Percentiles rank a stretch among this genome's conserved stretches.
Evolutionary conservation across 2,888 invertebrate genomes (phyloP).

Genomic region (Chymomyza procnemis): DNA sequence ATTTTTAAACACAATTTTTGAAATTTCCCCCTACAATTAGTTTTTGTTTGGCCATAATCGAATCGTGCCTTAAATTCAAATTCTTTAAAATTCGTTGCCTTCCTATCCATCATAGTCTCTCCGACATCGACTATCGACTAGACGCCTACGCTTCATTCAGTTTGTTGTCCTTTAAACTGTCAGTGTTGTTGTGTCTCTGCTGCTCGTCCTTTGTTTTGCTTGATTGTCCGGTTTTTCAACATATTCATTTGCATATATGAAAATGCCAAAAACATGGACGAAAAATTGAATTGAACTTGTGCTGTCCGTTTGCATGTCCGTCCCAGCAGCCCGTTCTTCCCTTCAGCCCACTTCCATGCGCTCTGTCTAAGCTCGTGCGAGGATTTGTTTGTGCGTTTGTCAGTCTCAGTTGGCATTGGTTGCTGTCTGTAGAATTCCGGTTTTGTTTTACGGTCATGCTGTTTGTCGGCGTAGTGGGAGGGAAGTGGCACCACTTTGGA

Average conservation of each 20-base stretch:
- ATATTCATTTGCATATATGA: constrained; percentile 69
- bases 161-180: not conserved
- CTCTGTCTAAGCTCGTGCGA: constrained; percentile 38
- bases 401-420: constrained; percentile 1
- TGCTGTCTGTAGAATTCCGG: constrained; percentile 30
- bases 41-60: not conserved
- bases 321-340: not conserved
- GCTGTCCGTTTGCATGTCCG: not conserved
- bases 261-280: constrained; percentile 69
- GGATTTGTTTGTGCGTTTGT: constrained; percentile 25
- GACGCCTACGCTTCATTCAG: not conserved
- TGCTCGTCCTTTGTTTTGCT: not conserved
- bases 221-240: constrained; percentile 59
- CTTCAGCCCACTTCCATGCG: not conserved
- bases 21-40: no score
- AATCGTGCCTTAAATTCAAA: not conserved
- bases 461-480: constrained; percentile 13
- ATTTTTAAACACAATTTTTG: no score
- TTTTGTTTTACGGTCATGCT: constrained; percentile 51
- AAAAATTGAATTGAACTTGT: constrained; percentile 69
- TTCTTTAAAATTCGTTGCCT: not conserved
- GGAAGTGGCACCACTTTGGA: no score
- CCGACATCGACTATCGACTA: not conserved
- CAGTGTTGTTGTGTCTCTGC: not conserved
- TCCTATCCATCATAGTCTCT: not conserved